Evolutionary conservation across 2,888 invertebrate genomes (phyloP), one percentile per base, ranked within the genome.

Genomic region (Harpagoxenus sublaevis): DNA sequence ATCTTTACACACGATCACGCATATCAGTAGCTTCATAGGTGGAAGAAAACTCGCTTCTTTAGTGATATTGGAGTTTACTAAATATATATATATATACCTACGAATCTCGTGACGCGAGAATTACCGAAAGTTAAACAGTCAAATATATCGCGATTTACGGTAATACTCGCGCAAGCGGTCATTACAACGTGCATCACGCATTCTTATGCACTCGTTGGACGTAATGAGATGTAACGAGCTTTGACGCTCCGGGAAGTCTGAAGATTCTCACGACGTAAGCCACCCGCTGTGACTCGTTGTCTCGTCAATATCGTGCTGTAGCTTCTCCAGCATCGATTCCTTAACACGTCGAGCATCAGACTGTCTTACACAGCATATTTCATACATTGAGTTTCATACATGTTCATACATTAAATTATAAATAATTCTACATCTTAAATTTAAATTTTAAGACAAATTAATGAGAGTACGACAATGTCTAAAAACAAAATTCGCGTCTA

Each of bases 181-280:
- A 91, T 93, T 93, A 91, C 42, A 18, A 57, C 45, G 57, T 31
- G 35, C 57, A 78, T 45, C 42, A 57, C 31, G 31, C 89, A 87
- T 92, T 92, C 89, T 92, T 92, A 92, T 92, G 92, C 92, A 91
- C 92, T 92, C 90, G 90, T 84, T 84, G 85, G 85, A 87, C 89
- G 90, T 93, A 93, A 93, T 92, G 91, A 87, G 85, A 88, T 89
- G 91, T 93, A 93, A 93, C 92, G 91, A 93, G 93, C 89, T 87
- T 71, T 81, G 83, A 84, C 90, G 90, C 88, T 85, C 84, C 90
- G 87, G 90, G 91, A 90, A 91, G 92, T 87, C 90, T 84, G 71
- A 87, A 48, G 89, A 91, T 91, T 88, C 86, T 86, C 88, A 85
- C 83, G 87, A 89, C 83, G 84, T 87, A 86, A 89, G 86, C 88